phyloP scores from a whole-genome alignment of 2,113 vertebrate species.

The Microcebus jonahi region DNA sequence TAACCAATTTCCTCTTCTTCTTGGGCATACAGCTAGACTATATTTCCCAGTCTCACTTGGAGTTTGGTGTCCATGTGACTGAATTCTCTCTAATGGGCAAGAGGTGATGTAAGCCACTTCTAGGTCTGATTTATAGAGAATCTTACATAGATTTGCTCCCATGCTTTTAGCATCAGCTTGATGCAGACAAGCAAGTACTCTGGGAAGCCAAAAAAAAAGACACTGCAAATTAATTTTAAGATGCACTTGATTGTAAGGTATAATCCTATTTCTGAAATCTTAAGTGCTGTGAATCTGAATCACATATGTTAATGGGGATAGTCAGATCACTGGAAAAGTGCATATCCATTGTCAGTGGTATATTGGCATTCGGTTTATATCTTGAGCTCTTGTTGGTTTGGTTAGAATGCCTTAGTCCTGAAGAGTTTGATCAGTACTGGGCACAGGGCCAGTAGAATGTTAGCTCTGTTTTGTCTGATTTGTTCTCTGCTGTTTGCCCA shows the following conservation, averaged over 20 bases:
- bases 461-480: not conserved
- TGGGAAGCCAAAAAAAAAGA: not conserved
- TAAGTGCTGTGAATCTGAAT: not conserved
- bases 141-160: not conserved
- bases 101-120: not conserved
- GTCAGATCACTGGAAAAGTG: not conserved
- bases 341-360: not conserved
- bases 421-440: not conserved
- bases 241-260: not conserved
- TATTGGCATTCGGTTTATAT: not conserved
- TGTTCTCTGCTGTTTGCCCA: not conserved
- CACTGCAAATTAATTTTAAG: not conserved
- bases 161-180: not conserved
- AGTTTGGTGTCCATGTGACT: not conserved
- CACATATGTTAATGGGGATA: not conserved
- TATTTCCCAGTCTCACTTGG: not conserved
- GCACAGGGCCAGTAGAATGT: not conserved
- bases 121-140: not conserved
- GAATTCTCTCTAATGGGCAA: not conserved
- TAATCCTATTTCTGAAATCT: not conserved
- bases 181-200: not conserved
- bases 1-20: not conserved
- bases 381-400: not conserved
- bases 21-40: not conserved
- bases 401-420: not conserved